A percentile compares a stretch with the other conserved stretches of the same genome.
phyloP scores from a whole-genome alignment of 2,888 invertebrate species.

The Drosophila lacicola region DNA sequence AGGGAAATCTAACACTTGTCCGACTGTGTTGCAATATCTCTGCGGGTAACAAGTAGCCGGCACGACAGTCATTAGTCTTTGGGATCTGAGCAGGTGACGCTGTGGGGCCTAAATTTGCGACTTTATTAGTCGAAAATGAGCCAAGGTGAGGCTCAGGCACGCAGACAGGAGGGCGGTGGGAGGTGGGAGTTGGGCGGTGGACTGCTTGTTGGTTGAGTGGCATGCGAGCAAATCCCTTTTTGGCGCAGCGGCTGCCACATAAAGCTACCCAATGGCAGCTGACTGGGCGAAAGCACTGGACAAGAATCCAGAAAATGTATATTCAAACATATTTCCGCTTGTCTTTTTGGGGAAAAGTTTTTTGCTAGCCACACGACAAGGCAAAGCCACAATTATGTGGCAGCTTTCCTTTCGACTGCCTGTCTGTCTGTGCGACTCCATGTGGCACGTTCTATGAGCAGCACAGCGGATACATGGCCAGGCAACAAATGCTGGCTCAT shows the following conservation, averaged over 20 bases:
- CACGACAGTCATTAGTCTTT: conserved; percentile 38
- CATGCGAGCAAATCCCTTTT: conserved; percentile 52
- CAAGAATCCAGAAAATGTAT: conserved; percentile 58
- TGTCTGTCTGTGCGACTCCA: conserved; percentile 25
- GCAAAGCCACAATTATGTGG: conserved; percentile 66
- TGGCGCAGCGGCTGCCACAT: conserved; percentile 45
- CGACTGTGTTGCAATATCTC: conserved; percentile 6
- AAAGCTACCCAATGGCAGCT: conserved; percentile 39
- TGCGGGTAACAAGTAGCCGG: conserved; percentile 54
- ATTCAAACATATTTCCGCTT: conserved; percentile 39
- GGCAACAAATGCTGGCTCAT: conserved; percentile 47
- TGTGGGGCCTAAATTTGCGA: conserved; percentile 62
- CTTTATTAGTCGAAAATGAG: conserved; percentile 71
- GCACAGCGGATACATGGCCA: conserved; percentile 13
- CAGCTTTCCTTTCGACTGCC: conserved; percentile 69
- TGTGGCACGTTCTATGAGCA: conserved; percentile 53
- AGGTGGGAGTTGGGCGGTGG: not conserved
- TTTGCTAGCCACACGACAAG: conserved; percentile 21
- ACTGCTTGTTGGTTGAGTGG: not conserved
- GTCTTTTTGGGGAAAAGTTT: conserved; percentile 54
- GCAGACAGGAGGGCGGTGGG: not conserved
- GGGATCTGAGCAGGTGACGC: conserved; percentile 30
- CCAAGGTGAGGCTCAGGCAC: conserved; percentile 3
- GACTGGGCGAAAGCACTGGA: conserved; percentile 60
- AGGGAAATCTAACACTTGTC: conserved; percentile 5